A percentile compares a stretch with the other conserved stretches of the same genome.
These are phyloP conservation scores for Nyctibius grandis DNA, from an alignment of 2,797 vertebrate genomes.

Conservation along the genomic window DNA sequence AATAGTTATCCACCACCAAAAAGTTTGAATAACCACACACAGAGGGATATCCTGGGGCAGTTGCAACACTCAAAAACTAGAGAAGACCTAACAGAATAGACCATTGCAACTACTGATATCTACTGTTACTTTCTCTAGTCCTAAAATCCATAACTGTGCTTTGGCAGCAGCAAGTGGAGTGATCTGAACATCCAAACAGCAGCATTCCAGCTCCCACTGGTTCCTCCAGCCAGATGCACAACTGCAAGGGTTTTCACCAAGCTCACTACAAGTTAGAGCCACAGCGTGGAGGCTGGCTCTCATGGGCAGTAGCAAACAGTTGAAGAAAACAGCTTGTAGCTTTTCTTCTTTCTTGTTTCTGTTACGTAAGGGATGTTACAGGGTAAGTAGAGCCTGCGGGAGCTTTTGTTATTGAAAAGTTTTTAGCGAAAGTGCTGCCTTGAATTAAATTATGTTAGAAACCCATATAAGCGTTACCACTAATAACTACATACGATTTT, in stretches of 20 bases:
- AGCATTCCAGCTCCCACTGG: not conserved
- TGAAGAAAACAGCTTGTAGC: not conserved
- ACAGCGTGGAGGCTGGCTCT: not conserved
- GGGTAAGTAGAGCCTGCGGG: not conserved
- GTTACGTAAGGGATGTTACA: not conserved
- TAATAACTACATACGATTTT: not conserved
- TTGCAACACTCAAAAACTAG: not conserved
- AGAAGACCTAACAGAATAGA: not conserved
- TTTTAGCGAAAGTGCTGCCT: not conserved
- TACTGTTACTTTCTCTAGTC: not conserved
- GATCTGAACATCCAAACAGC: not conserved
- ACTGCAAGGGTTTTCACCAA: not conserved
- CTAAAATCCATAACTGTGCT: not conserved
- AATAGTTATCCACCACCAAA: not conserved
- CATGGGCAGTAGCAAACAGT: not conserved
- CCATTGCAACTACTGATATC: not conserved
- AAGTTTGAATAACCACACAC: not conserved
- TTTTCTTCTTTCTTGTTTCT: not conserved
- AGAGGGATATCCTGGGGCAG: not conserved
- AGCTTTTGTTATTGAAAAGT: fast-evolving
- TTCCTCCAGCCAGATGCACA: not conserved
- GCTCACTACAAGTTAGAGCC: not conserved
- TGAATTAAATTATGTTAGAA: not conserved
- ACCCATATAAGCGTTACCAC: not conserved
- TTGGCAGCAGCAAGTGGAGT: not conserved